phyloP scores from a whole-genome alignment of 2,888 invertebrate species.

The Synergus itoensis region DNA sequence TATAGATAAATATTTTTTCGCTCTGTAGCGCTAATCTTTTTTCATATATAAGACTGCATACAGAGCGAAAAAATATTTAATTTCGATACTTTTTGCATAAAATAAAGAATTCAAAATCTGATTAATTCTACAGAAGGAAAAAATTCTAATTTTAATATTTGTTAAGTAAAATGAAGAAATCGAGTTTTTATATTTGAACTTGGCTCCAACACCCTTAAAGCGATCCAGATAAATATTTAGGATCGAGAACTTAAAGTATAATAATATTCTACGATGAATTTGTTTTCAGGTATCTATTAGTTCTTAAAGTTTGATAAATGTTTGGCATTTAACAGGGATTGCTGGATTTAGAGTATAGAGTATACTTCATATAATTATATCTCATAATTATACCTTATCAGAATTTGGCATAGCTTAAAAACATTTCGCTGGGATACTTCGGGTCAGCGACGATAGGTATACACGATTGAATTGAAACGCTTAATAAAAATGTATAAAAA shows the following conservation, averaged over 20 bases:
- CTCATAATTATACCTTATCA: not conserved
- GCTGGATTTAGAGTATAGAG: not conserved
- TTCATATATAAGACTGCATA: too few species aligned
- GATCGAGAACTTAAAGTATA: conserved; percentile 1
- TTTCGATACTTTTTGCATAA: too few species aligned
- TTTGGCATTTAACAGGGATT: conserved; percentile 29
- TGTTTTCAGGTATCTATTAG: conserved; percentile 28
- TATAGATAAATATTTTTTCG: too few species aligned
- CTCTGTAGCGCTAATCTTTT: too few species aligned
- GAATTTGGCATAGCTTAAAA: conserved; percentile 24
- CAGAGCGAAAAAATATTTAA: too few species aligned
- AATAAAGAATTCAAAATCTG: too few species aligned
- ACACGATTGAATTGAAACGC: not conserved
- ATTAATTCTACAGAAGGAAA: too few species aligned
- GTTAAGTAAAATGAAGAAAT: too few species aligned
- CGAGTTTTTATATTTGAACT: too few species aligned
- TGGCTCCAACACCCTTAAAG: not conserved
- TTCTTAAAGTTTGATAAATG: conserved; percentile 24
- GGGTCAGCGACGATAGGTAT: not conserved
- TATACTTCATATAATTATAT: not conserved
- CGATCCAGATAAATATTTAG: conserved; percentile 19
- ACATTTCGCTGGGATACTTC: not conserved
- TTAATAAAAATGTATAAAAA: conserved; percentile 1
- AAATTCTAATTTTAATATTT: too few species aligned
- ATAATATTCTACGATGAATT: conserved; percentile 19